A percentile compares a stretch with the other conserved stretches of the same genome.
phyloP scores from a whole-genome alignment of 2,888 invertebrate genomes.

The Agrotis puta region DNA sequence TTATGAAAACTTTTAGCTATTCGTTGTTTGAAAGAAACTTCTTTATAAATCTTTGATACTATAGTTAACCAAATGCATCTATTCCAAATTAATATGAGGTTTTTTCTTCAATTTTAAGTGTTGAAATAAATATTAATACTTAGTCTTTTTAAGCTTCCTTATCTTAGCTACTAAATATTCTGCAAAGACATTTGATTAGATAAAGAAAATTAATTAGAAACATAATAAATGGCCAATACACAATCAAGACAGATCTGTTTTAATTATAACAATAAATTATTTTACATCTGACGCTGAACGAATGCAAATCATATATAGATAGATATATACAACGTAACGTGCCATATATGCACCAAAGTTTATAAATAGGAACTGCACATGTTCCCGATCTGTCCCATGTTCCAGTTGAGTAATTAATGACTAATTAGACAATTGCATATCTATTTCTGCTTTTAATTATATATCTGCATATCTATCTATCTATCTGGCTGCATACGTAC shows the following conservation, averaged over 20 bases:
- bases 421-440: constrained; percentile 81
- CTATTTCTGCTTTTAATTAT: constrained; percentile 67
- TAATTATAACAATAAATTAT: constrained; percentile 38
- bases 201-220: not conserved
- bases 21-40: constrained; percentile 15
- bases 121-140: not conserved
- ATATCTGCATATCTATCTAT: constrained; percentile 25
- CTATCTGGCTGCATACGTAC: constrained; percentile 23
- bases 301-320: constrained; percentile 38
- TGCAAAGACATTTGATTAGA: not conserved
- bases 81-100: constrained; percentile 11
- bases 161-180: not conserved
- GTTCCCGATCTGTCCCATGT: constrained; percentile 70
- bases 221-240: constrained; percentile 12
- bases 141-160: not conserved
- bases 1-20: constrained; percentile 36
- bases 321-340: constrained; percentile 22
- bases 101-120: not conserved
- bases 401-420: constrained; percentile 79
- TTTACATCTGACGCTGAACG: constrained; percentile 22
- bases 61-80: constrained; percentile 9
- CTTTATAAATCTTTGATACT: constrained; percentile 10
- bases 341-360: constrained; percentile 18
- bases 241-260: constrained; percentile 20
- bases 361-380: constrained; percentile 51